phyloP scores from a whole-genome alignment of 1,140 invertebrate genomes.

The Cardiocondyla obscurior region DNA sequence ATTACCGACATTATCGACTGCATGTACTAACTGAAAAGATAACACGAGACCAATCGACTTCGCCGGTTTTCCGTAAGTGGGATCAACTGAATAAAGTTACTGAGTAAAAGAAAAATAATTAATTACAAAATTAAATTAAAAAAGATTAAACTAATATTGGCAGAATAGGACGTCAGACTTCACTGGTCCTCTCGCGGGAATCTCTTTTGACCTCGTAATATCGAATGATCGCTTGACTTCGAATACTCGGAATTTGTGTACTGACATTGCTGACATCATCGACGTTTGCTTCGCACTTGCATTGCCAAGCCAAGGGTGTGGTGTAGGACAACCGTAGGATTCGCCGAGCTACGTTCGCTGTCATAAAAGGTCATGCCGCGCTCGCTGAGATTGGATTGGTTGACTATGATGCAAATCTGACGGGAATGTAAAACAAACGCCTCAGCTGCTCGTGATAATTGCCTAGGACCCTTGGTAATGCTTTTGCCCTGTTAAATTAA shows the following conservation, averaged over 20 bases:
- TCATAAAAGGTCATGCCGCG: constrained; percentile 43
- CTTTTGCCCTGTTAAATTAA: not conserved
- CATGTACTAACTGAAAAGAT: no score
- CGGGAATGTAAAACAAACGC: not conserved
- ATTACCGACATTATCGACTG: no score
- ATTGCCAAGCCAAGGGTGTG: constrained; percentile 1
- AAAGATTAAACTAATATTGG: no score
- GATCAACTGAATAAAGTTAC: no score
- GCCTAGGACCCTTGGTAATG: not conserved
- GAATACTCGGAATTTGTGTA: not conserved
- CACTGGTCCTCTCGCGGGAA: no score
- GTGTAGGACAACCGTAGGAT: not conserved
- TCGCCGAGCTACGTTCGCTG: not conserved
- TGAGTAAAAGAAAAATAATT: no score
- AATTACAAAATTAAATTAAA: no score
- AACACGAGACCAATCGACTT: no score
- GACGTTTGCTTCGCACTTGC: not conserved
- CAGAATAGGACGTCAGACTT: no score
- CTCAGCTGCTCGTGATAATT: not conserved
- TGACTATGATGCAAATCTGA: constrained; percentile 8
- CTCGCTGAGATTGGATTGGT: constrained; percentile 35
- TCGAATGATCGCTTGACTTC: no score
- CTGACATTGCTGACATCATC: constrained; percentile 4
- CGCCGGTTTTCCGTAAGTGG: no score
- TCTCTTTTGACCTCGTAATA: no score